Conservation (phyloP, 2,113 vertebrate species). For the Mastomys natalensis region DNA sequence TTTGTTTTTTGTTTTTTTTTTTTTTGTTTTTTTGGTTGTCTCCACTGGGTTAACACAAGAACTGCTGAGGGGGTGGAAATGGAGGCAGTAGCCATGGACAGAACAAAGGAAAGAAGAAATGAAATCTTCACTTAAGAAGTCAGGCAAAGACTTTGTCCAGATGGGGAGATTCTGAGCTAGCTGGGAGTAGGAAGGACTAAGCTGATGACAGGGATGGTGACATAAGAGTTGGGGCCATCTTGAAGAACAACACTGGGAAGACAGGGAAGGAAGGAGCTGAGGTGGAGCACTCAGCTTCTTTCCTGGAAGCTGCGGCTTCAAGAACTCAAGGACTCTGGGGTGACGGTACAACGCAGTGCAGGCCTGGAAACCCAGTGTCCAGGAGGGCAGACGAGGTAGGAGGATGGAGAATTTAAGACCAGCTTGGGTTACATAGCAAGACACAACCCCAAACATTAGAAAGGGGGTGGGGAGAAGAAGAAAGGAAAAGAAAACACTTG, state of each 20-base stretch:
- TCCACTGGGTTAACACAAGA: background rate
- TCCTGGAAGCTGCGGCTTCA: background rate
- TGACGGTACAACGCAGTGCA: background rate
- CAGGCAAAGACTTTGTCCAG: background rate
- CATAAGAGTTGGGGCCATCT: background rate
- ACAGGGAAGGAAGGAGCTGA: background rate
- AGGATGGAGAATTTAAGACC: background rate
- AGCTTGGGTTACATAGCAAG: background rate
- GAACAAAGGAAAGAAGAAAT: background rate
- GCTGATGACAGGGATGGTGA: background rate
- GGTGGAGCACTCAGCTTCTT: background rate
- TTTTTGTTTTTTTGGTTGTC: no score
- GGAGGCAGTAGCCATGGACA: background rate
- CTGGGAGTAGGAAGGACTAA: background rate
- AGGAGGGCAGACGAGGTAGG: no score
- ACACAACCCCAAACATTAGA: background rate
- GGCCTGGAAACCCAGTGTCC: no score
- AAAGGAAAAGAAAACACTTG: no score
- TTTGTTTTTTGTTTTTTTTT: no score
- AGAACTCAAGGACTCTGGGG: background rate
- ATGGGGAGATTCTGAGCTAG: background rate
- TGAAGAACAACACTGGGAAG: background rate
- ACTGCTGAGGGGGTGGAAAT: background rate
- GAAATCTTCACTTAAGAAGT: background rate
- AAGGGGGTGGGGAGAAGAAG: background rate